Evolutionary conservation across 2,113 vertebrate species (phyloP).

Genomic region (Felis chaus): DNA sequence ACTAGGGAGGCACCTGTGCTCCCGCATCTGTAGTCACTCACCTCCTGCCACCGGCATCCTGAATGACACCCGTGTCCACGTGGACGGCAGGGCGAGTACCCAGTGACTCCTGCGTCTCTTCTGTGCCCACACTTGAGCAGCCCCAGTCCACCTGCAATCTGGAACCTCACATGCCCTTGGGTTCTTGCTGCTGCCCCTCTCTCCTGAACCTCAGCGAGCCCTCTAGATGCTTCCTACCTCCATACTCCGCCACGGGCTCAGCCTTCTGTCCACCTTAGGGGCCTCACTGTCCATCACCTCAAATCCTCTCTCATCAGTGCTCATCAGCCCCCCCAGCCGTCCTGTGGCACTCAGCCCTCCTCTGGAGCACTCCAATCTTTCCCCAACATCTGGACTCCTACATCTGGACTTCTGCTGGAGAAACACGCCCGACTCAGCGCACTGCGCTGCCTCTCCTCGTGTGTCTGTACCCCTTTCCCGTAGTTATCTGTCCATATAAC

Average conservation of each 20-base stretch:
- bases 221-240: background rate
- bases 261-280: background rate
- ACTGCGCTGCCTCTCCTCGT: background rate
- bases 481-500: background rate
- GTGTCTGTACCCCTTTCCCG: background rate
- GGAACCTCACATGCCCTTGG: background rate
- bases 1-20: background rate
- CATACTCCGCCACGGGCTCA: background rate
- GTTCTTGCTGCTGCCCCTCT: background rate
- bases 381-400: background rate
- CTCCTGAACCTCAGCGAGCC: background rate
- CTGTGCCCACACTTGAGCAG: background rate
- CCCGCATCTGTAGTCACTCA: background rate
- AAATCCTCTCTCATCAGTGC: background rate
- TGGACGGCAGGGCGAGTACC: background rate
- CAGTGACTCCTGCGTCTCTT: background rate
- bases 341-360: too few species aligned
- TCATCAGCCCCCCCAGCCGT: rapidly evolving
- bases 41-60: background rate
- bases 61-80: too few species aligned
- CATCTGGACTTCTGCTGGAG: background rate
- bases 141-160: background rate
- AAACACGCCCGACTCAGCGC: background rate
- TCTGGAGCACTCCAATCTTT: too few species aligned
- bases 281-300: background rate